phyloP scores from a whole-genome alignment of 2,797 vertebrate species.

The Epinephelus coioides region DNA sequence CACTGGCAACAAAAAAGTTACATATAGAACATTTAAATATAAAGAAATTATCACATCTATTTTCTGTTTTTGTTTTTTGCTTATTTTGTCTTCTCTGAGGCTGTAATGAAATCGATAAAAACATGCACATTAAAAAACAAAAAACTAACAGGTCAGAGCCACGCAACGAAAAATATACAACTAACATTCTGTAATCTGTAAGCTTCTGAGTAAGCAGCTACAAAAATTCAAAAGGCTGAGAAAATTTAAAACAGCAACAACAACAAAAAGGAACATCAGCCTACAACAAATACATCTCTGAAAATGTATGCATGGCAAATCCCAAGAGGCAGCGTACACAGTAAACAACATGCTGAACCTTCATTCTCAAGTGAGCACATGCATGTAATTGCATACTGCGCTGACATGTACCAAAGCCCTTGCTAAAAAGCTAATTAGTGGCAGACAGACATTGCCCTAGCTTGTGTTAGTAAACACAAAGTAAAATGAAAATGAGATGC shows the following conservation, averaged over 20 bases:
- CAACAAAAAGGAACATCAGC: background rate
- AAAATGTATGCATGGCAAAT: conserved; percentile 27
- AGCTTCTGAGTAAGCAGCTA: background rate
- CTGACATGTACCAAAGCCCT: conserved; percentile 24
- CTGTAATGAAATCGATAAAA: background rate
- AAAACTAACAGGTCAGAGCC: background rate
- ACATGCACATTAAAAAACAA: background rate
- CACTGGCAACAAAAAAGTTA: too few species aligned
- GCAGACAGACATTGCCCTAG: conserved; percentile 17
- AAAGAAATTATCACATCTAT: background rate
- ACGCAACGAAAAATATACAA: conserved; percentile 2
- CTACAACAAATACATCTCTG: background rate
- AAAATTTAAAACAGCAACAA: background rate
- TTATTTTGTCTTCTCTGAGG: background rate
- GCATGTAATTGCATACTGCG: conserved; percentile 33
- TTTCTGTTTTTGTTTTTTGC: background rate
- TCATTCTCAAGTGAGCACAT: conserved; percentile 35
- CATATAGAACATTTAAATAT: too few species aligned
- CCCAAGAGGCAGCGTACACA: conserved; percentile 8
- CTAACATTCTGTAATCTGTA: background rate
- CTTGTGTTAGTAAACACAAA: conserved; percentile 45
- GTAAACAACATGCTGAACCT: conserved; percentile 15
- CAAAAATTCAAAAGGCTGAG: conserved; percentile 1
- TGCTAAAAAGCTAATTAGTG: conserved; percentile 54
- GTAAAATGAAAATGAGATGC: conserved; percentile 25